Base-by-base conservation (phyloP, 2,113 vertebrate species). In the Odontophorus gujanensis region DNA sequence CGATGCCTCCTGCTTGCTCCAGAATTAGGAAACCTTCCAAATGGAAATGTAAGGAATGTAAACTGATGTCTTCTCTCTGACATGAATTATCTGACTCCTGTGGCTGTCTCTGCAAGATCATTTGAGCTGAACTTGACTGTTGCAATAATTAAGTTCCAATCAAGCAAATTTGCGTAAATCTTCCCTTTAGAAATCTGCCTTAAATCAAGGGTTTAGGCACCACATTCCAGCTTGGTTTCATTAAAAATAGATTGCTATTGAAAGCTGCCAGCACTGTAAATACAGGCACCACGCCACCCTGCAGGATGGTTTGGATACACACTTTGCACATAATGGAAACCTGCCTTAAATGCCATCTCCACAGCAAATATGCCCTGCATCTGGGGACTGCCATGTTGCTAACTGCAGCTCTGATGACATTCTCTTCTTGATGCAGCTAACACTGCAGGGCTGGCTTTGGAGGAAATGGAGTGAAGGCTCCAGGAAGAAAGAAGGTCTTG, bases 121-220 rank as follows among this genome's bases (percentile, higher is more conserved):
- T 74, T 96, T 92, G 90, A 96, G 85, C 92, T 43, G 58, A 85
- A 69, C 87, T 95, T 34, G 85, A 95, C 86, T 96, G 95, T 51
- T 75, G 91, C 89, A 85, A 87, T 92, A 96, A 96, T 97, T 96
- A 97, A 97, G 96, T 96, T 59, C 80, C 77, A 97, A 92, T 96
- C 93, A 87, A 81, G 93, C 81, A 82, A 92, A 96, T 94, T 90
- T 90, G 91, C 85, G 87, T 96, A 93, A 96, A 96, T 92, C 95
- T 94, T 87, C 61, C 73, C 84, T 95, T 95, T 83, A 79, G 94
- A 96, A 96, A 87, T 90, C 78, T 90, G 94, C 88, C 96, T 96
- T 89, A 92, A 96, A 96, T 96, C 95, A 95, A 95, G 91, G 81
- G 62, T 28, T 95, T 48, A 87, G 77, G 85, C 95, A 95, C 82